Evolutionary conservation across 2,797 vertebrate species (phyloP), one percentile per base, ranked within the genome.

Genomic region (Girardinus metallicus): DNA sequence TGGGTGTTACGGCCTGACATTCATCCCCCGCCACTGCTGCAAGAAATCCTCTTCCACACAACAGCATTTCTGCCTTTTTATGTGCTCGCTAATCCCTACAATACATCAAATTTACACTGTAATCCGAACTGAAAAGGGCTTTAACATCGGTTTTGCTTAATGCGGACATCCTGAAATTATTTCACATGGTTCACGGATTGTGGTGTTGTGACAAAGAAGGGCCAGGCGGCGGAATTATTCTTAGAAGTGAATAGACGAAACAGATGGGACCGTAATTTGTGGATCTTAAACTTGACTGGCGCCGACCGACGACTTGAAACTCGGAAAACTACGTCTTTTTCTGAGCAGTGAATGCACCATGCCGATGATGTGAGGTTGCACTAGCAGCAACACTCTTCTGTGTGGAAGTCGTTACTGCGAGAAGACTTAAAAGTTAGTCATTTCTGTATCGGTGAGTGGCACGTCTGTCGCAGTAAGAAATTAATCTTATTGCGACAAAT

Each of bases 1-100:
- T 74, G 88, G 86, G 86, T 21, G 64, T 85, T 82, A 83, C 81
- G 86, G 82, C 84, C 88, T 90, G 93, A 93, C 93, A 90, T 86
- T 90, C 74, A 93, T 92, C 91, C 80, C 80, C 82, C 47, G 46
- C 64, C 62, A 68, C 68, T 81, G 82, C 87, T 62, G 77, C 31
- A 62, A 86, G 85, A 90, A 91, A 90, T 91, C 87, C 89, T 90
- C 83, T 57, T 79, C 81, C 8, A 47, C 81, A 82, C 83, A 84
- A 84, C 46, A 75, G 79, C 78, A 71, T 73, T 71, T 80, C 60
- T 72, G 78, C 60, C 84, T 86, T 84, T 80, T 78, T 71, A 75
- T 80, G 47, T 68, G 36, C 77, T 41, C 55, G 46, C 73, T 88
- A 91, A 93, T 91, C 87, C 87, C 75, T 79, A 55, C 84, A 80